A percentile compares a stretch with the other conserved stretches of the same genome.
Evolutionary conservation across 2,797 vertebrate species (phyloP).

Genomic region (Sebastes baramenuke): DNA sequence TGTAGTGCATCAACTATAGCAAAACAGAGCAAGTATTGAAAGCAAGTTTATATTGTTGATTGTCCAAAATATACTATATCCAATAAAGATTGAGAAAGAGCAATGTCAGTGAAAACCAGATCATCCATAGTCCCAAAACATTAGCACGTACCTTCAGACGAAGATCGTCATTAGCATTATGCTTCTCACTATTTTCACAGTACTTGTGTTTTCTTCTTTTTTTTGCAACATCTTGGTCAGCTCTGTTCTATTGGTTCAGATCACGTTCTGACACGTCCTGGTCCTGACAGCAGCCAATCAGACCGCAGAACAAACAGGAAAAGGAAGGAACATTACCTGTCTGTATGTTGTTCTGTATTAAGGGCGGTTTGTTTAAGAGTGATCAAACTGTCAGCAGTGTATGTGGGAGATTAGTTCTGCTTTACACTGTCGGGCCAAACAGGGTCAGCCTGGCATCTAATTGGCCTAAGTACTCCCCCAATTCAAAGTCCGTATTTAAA

Average conservation of each 20-base stretch:
- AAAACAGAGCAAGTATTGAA: not conserved
- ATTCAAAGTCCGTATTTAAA: not conserved
- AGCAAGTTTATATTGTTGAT: not conserved
- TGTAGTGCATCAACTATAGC: not conserved
- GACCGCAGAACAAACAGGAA: slow-evolving; percentile 14
- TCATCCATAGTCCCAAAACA: not conserved
- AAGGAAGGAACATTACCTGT: not conserved
- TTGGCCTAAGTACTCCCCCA: not conserved
- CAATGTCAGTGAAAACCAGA: not conserved
- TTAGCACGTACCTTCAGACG: not conserved
- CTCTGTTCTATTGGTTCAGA: not conserved
- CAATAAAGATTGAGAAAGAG: not conserved
- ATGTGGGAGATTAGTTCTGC: not conserved
- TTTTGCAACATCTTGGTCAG: not conserved
- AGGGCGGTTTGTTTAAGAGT: not conserved
- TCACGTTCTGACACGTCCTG: slow-evolving; percentile 29
- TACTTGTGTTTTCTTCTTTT: not conserved
- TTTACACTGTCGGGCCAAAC: not conserved
- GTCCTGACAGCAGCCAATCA: slow-evolving; percentile 58
- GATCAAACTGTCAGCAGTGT: not conserved
- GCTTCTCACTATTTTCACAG: not conserved
- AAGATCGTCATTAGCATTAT: not conserved
- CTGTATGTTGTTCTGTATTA: not conserved
- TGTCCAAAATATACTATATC: not conserved
- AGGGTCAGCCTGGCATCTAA: not conserved